phyloP scores from a whole-genome alignment of 2,797 vertebrate species.

The Eulemur rubriventer region DNA sequence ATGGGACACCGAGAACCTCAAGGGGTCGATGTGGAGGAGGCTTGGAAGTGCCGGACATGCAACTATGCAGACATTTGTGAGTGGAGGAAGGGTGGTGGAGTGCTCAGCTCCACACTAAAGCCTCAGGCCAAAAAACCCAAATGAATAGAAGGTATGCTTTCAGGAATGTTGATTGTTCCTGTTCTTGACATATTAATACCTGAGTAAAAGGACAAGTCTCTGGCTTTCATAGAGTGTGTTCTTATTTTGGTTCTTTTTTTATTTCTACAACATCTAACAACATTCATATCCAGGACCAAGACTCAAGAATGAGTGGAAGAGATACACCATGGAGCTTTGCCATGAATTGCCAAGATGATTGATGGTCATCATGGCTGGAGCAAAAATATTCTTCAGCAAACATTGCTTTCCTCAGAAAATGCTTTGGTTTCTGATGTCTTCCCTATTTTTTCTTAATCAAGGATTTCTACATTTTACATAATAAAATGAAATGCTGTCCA shows the following conservation, averaged over 20 bases:
- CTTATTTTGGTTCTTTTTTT: constrained; percentile 40
- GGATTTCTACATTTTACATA: constrained; percentile 55
- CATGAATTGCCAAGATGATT: neutral
- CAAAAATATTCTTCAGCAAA: neutral
- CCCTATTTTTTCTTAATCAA: constrained; percentile 35
- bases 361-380: neutral
- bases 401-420: constrained; percentile 42
- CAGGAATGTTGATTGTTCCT: neutral
- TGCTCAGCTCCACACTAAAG: neutral
- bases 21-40: constrained; percentile 88
- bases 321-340: neutral
- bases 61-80: constrained; percentile 83
- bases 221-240: neutral
- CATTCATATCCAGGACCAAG: neutral
- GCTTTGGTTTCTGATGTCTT: constrained; percentile 19
- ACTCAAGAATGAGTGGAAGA: neutral
- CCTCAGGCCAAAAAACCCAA: constrained; percentile 41
- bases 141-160: constrained; percentile 13
- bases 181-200: neutral
- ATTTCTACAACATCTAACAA: neutral
- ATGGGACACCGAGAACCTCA: constrained; percentile 84
- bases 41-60: constrained; percentile 87
- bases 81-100: constrained; percentile 75
- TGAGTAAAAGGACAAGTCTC: neutral
- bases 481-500: constrained; percentile 51